Evolutionary conservation across 2,113 vertebrate species (phyloP).

Genomic region (Rhodinocichla rosea): DNA sequence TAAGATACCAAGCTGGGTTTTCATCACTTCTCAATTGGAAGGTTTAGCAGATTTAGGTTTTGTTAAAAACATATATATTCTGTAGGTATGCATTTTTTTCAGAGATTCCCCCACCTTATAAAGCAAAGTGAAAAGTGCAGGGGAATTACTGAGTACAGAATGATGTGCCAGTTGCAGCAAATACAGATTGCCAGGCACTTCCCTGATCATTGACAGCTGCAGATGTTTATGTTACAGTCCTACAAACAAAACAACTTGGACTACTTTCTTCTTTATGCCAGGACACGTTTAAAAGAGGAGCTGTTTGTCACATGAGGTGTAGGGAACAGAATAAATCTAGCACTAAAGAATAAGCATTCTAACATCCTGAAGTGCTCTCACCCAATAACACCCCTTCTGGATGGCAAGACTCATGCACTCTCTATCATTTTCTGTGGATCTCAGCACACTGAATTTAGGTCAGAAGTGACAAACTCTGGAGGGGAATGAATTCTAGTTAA

Average conservation of each 20-base stretch:
- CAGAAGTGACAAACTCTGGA: background rate
- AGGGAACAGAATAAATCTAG: constrained; percentile 12
- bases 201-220: constrained; percentile 9
- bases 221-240: constrained; percentile 40
- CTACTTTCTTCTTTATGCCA: constrained; percentile 1
- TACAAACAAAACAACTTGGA: background rate
- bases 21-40: constrained; percentile 47
- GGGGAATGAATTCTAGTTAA: background rate
- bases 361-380: background rate
- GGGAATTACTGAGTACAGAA: constrained; percentile 18
- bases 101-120: background rate
- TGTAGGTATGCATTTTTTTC: background rate
- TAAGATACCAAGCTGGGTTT: constrained; percentile 48
- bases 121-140: constrained; percentile 33
- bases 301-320: background rate
- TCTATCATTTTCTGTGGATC: background rate
- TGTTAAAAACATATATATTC: constrained; percentile 57
- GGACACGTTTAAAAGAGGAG: background rate
- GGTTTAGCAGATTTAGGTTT: constrained; percentile 63
- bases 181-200: constrained; percentile 40
- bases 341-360: background rate
- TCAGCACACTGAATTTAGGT: background rate
- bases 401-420: background rate
- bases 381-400: background rate
- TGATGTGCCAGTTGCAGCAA: background rate